These are phyloP conservation scores for Trachythela sp. DNA, from an alignment of 64 coral and sea anemone genomes.

Conservation along the genomic window DNA sequence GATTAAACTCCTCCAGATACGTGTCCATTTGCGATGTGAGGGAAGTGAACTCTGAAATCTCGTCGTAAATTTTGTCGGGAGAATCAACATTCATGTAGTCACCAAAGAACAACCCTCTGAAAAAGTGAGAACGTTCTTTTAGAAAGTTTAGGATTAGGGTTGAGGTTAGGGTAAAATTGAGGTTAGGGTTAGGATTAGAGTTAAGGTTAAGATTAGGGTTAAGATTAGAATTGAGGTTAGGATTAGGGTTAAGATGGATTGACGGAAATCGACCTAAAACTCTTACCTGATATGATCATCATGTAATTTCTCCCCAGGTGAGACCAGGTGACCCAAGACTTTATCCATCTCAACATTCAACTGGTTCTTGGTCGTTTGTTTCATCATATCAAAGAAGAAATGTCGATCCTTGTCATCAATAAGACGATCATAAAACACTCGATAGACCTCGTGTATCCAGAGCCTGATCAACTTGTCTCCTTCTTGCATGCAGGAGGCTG, in stretches of 20 bases:
- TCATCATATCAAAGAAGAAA: conserved; percentile 96
- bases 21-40: conserved; percentile 78
- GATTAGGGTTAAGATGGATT: background rate
- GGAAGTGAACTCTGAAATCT: conserved; percentile 67
- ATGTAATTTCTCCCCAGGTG: conserved; percentile 80
- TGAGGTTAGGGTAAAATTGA: too few relatives aligned
- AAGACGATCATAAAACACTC: conserved; percentile 87
- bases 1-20: conserved; percentile 96
- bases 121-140: background rate
- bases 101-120: conserved; percentile 91
- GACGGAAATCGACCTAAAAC: background rate
- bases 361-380: conserved; percentile 85
- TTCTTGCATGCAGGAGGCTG: conserved; percentile 74
- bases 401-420: conserved; percentile 81
- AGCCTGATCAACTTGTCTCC: conserved; percentile 89
- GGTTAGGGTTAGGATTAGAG: background rate
- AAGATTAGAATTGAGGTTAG: background rate
- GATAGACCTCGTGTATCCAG: conserved; percentile 92
- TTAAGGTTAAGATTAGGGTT: background rate
- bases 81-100: conserved; percentile 91
- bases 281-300: conserved; percentile 83
- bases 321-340: conserved; percentile 71
- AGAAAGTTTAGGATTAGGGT: background rate
- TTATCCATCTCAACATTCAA: conserved; percentile 90
- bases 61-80: conserved; percentile 83